A percentile compares a stretch with the other conserved stretches of the same genome.
Conservation (phyloP, 2,797 vertebrate genomes). For the Myotis daubentonii region DNA sequence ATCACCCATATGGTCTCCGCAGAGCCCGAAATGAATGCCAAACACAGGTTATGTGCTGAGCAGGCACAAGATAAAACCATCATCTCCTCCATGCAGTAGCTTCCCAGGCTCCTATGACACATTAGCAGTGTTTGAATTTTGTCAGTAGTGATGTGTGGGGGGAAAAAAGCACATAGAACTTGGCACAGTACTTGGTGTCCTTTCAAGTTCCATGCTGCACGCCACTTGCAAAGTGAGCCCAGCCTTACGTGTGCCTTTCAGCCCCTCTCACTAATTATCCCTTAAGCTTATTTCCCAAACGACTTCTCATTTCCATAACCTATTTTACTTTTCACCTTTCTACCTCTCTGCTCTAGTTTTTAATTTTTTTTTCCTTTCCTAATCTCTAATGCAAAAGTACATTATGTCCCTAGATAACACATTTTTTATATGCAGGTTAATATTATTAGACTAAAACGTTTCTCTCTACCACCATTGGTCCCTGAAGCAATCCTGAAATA, state of each 20-base stretch:
- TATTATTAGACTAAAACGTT: conserved; percentile 78
- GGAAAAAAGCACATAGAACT: neutral
- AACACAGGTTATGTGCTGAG: neutral
- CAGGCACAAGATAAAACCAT: neutral
- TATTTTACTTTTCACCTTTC: conserved; percentile 79
- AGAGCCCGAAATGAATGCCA: neutral
- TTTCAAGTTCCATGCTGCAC: neutral
- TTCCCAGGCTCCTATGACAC: neutral
- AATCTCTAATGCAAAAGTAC: conserved; percentile 69
- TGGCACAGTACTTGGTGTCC: neutral
- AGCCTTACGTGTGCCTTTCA: neutral
- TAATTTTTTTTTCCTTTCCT: conserved; percentile 48
- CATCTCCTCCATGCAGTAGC: neutral
- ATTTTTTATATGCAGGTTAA: conserved; percentile 79
- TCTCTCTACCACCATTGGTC: conserved; percentile 53
- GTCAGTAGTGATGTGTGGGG: neutral
- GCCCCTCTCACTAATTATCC: conserved; percentile 71
- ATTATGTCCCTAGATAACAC: conserved; percentile 71
- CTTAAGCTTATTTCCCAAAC: conserved; percentile 68
- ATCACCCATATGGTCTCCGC: neutral
- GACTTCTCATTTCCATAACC: conserved; percentile 79
- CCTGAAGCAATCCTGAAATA: conserved; percentile 74
- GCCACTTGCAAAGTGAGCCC: conserved; percentile 43
- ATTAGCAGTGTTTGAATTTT: conserved; percentile 29
- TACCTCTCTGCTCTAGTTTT: conserved; percentile 78